These are phyloP conservation scores for Stichodactyla helianthus DNA, from an alignment of 64 coral and sea anemone species.

Conservation along the genomic window DNA sequence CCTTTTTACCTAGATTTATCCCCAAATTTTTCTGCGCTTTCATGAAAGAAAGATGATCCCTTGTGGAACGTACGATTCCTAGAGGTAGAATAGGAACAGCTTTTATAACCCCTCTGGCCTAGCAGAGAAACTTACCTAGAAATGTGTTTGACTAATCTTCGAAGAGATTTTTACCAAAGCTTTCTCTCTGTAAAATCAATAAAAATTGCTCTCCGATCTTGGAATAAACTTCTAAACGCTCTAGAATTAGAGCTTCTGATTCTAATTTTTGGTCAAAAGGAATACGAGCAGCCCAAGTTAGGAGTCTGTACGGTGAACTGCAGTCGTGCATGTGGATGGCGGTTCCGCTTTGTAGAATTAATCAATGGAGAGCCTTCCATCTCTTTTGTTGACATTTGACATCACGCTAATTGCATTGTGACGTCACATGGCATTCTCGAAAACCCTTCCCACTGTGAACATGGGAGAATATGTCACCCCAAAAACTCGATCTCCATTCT, in stretches of 20 bases:
- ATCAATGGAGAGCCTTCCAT: conserved; percentile 94
- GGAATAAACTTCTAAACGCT: background rate
- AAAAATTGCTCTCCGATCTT: background rate
- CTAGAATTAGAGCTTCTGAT: background rate
- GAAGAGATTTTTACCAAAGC: background rate
- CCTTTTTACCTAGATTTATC: background rate
- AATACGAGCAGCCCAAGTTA: conserved; percentile 5
- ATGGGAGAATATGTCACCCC: background rate
- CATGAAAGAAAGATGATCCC: background rate
- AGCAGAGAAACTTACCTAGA: background rate
- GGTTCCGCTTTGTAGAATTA: conserved; percentile 95
- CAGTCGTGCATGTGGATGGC: conserved; percentile 28
- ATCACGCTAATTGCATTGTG: conserved; percentile 95
- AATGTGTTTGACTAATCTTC: background rate
- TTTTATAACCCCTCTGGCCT: background rate
- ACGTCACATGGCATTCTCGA: conserved; percentile 92
- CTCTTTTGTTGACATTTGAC: conserved; percentile 99
- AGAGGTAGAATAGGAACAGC: background rate
- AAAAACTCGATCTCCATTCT: background rate
- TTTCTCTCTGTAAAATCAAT: background rate
- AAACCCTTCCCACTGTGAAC: conserved; percentile 50
- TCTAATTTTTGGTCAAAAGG: background rate
- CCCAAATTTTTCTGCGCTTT: background rate
- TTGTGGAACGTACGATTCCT: background rate
- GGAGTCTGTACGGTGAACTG: background rate